phyloP scores from a whole-genome alignment of 2,113 vertebrate species.

The Gymnogyps californianus region DNA sequence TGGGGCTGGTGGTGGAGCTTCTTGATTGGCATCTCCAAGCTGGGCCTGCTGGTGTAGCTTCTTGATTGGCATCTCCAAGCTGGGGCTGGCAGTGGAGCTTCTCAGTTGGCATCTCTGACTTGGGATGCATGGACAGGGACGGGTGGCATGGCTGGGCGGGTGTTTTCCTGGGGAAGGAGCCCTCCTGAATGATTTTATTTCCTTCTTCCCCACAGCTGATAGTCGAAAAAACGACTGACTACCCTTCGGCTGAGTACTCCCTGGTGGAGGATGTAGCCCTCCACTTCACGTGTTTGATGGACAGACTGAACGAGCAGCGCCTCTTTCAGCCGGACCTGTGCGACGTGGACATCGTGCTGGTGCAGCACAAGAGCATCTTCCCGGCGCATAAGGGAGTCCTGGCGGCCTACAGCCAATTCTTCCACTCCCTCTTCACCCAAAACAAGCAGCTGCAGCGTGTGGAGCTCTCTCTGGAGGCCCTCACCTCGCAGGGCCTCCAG shows the following conservation, averaged over 20 bases:
- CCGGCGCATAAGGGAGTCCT: slow-evolving; percentile 92
- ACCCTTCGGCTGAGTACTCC: slow-evolving; percentile 89
- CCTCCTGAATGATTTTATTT: not conserved
- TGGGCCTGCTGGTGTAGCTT: not conserved
- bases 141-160: accelerated
- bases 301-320: slow-evolving; percentile 92
- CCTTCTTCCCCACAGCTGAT: slow-evolving; percentile 80
- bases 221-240: slow-evolving; percentile 95
- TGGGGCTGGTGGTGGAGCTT: not conserved
- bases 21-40: not conserved
- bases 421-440: slow-evolving; percentile 91
- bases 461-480: slow-evolving; percentile 88
- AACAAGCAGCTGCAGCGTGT: slow-evolving; percentile 90
- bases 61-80: not conserved
- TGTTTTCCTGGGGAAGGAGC: not conserved
- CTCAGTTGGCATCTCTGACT: not conserved
- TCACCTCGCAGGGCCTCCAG: slow-evolving; percentile 89
- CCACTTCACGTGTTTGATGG: slow-evolving; percentile 95
- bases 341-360: slow-evolving; percentile 94
- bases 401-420: slow-evolving; percentile 92
- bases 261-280: slow-evolving; percentile 94
- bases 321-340: slow-evolving; percentile 94
- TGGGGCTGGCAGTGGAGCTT: not conserved
- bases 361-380: slow-evolving; percentile 89
- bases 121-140: accelerated